Conservation (phyloP, 64 coral and sea anemone genomes). For the Acropora yongei region DNA sequence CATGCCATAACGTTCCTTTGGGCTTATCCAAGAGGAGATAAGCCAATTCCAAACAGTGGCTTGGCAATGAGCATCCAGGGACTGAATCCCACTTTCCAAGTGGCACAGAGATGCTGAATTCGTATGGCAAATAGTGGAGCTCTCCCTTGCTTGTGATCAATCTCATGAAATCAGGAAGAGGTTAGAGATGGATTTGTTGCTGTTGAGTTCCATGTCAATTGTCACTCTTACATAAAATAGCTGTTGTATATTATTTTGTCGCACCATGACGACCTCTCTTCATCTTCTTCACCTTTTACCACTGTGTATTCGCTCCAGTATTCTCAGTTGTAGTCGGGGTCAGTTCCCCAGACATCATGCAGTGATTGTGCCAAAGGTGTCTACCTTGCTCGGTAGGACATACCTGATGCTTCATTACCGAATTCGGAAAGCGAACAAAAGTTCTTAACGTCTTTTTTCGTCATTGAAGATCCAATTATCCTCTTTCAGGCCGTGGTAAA, state of each 20-base stretch:
- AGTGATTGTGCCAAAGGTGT: conserved; percentile 15
- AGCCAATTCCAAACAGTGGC: conserved; percentile 34
- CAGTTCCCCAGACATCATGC: conserved; percentile 28
- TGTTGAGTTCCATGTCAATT: background rate
- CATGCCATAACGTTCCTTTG: background rate
- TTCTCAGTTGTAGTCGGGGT: background rate
- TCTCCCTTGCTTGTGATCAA: conserved; percentile 51
- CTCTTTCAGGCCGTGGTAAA: conserved; percentile 22
- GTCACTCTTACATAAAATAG: conserved; percentile 36
- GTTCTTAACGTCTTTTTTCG: background rate
- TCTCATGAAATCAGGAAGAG: conserved; percentile 45
- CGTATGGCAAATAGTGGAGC: conserved; percentile 60
- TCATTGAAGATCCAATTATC: conserved; percentile 62
- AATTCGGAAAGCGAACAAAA: conserved; percentile 39
- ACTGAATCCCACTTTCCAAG: conserved; percentile 19
- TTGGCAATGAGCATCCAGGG: conserved; percentile 41
- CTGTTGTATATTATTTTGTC: conserved; percentile 6
- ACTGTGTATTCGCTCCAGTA: conserved; percentile 5
- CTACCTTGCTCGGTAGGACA: conserved; percentile 34
- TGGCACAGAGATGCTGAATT: conserved; percentile 22
- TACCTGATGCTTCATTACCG: conserved; percentile 17
- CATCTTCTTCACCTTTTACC: conserved; percentile 29
- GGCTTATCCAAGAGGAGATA: conserved; percentile 48
- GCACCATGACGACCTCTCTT: conserved; percentile 3
- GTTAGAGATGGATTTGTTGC: conserved; percentile 43